Conservation (phyloP, 2,888 invertebrate species). For the Melinaea marsaeus region DNA sequence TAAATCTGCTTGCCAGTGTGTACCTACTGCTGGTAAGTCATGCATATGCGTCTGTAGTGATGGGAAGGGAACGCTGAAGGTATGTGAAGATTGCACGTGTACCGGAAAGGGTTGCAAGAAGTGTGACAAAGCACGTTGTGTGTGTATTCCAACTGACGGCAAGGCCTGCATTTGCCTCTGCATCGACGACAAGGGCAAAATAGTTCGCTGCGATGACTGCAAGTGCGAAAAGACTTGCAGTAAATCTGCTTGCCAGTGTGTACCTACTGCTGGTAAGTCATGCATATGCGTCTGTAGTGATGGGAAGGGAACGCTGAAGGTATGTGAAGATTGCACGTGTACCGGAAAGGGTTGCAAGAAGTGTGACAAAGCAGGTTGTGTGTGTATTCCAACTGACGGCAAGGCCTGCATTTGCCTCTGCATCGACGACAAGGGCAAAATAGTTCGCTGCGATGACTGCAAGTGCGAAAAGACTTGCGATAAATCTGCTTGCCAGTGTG, state of each 20-base stretch:
- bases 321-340: constrained; percentile 24
- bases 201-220: constrained; percentile 38
- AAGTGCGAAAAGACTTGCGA: constrained; percentile 2
- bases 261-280: constrained; percentile 16
- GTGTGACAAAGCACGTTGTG: constrained; percentile 40
- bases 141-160: constrained; percentile 37
- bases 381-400: constrained; percentile 32
- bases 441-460: constrained; percentile 26
- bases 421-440: constrained; percentile 22
- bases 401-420: constrained; percentile 30
- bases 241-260: constrained; percentile 24
- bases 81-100: constrained; percentile 41
- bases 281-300: constrained; percentile 27
- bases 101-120: constrained; percentile 17
- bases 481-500: constrained; percentile 36
- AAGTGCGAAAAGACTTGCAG: constrained; percentile 28
- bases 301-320: constrained; percentile 21
- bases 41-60: constrained; percentile 36
- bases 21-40: constrained; percentile 33
- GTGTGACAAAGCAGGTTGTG: constrained; percentile 3
- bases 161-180: constrained; percentile 41
- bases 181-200: constrained; percentile 34
- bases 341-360: not conserved
- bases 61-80: constrained; percentile 32
- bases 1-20: constrained; percentile 36